These are phyloP conservation scores for Microtus oregoni DNA, from an alignment of 2,113 vertebrate genomes.

Conservation along the genomic window DNA sequence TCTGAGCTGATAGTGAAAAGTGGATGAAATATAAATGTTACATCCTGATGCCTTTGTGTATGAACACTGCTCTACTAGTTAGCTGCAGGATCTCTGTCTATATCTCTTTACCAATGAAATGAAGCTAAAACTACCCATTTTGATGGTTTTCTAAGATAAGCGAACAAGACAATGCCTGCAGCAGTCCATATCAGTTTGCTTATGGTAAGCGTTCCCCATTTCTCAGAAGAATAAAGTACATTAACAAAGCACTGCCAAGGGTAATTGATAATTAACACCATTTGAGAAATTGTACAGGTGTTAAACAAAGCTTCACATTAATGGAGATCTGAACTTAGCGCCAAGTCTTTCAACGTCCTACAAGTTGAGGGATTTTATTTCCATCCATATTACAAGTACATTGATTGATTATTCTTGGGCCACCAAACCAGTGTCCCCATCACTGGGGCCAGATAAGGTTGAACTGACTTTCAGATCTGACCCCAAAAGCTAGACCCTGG, in stretches of 20 bases:
- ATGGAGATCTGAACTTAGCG: not conserved
- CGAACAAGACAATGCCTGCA: not conserved
- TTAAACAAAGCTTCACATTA: not conserved
- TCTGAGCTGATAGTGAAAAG: not conserved
- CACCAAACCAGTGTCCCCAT: not conserved
- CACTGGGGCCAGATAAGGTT: no score
- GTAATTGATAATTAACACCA: not conserved
- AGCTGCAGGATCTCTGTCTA: not conserved
- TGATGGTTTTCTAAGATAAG: not conserved
- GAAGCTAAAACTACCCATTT: not conserved
- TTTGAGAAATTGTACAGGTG: not conserved
- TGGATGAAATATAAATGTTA: not conserved
- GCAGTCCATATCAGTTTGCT: not conserved
- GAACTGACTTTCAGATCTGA: not conserved
- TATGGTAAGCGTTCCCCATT: not conserved
- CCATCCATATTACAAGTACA: not conserved
- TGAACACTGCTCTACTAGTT: not conserved
- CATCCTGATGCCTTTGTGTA: not conserved
- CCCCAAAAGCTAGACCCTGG: not conserved
- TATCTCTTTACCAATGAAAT: not conserved
- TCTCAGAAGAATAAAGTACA: constrained; percentile 22
- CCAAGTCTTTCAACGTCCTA: not conserved
- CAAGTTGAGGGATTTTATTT: not conserved
- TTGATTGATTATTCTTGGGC: not conserved
- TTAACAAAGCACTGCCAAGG: not conserved